Conservation (phyloP, 2,888 invertebrate genomes). For the Macropis europaea region DNA sequence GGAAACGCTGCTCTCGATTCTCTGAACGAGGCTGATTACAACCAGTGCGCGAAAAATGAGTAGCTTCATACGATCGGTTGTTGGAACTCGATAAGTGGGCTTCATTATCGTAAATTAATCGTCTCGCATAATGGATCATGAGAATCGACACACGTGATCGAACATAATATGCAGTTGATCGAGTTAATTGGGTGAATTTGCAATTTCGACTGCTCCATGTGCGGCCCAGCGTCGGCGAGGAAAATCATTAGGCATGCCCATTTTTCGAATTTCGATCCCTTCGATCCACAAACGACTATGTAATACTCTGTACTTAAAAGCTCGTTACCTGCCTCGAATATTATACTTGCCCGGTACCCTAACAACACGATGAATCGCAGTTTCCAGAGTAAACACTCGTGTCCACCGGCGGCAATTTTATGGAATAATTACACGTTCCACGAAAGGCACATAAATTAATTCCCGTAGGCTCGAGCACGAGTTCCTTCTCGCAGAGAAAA, state of each 20-base stretch:
- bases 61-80: not conserved
- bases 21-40: too few species aligned
- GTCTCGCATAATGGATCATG: not conserved
- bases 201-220: slow-evolving; percentile 38
- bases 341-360: not conserved
- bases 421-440: too few species aligned
- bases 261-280: slow-evolving; percentile 8
- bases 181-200: slow-evolving; percentile 50
- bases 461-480: too few species aligned
- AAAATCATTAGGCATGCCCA: slow-evolving; percentile 14
- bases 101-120: slow-evolving; percentile 9
- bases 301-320: slow-evolving; percentile 37
- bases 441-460: too few species aligned
- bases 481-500: too few species aligned
- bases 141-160: not conserved
- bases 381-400: too few species aligned
- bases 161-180: slow-evolving; percentile 15
- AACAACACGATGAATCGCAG: too few species aligned
- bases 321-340: slow-evolving; percentile 23
- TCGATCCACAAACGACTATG: slow-evolving; percentile 1
- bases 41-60: not conserved
- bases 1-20: too few species aligned
- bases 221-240: not conserved
- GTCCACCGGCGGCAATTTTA: too few species aligned
- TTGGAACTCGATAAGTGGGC: not conserved